Evolutionary conservation across 2,113 vertebrate genomes (phyloP).

Genomic region (Thomomys bottae): DNA sequence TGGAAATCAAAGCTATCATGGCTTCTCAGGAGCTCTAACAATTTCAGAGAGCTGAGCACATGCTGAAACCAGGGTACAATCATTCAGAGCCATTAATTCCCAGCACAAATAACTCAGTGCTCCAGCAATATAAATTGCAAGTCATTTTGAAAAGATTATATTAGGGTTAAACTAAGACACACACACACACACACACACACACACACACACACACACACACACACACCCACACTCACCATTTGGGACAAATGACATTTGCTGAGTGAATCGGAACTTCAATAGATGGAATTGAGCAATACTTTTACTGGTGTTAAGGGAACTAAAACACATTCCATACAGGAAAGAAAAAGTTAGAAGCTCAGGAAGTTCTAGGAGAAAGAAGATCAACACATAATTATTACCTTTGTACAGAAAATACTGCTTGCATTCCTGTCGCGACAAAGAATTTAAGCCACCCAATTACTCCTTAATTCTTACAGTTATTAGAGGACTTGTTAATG

Average conservation of each 20-base stretch:
- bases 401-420: conserved; percentile 1
- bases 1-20: not conserved
- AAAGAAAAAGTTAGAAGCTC: not conserved
- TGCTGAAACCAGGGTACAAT: not conserved
- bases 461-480: conserved; percentile 41
- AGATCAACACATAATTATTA: conserved; percentile 6
- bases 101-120: not conserved
- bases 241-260: no score
- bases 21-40: conserved; percentile 2
- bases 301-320: not conserved
- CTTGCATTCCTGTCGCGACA: not conserved
- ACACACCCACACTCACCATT: no score
- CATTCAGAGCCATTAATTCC: conserved; percentile 36
- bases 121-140: not conserved
- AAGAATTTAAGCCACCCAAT: conserved; percentile 27
- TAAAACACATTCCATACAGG: not conserved
- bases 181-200: not conserved
- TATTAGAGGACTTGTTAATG: conserved; percentile 48
- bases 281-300: not conserved
- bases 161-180: not conserved
- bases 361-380: conserved; percentile 1
- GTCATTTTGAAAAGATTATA: conserved; percentile 6
- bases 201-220: not conserved
- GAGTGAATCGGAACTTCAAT: conserved; percentile 5
- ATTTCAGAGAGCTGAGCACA: not conserved